Percentiles rank a stretch among this genome's conserved stretches.
Evolutionary conservation across 2,797 vertebrate genomes (phyloP).

Genomic region (Apodemus agrarius): DNA sequence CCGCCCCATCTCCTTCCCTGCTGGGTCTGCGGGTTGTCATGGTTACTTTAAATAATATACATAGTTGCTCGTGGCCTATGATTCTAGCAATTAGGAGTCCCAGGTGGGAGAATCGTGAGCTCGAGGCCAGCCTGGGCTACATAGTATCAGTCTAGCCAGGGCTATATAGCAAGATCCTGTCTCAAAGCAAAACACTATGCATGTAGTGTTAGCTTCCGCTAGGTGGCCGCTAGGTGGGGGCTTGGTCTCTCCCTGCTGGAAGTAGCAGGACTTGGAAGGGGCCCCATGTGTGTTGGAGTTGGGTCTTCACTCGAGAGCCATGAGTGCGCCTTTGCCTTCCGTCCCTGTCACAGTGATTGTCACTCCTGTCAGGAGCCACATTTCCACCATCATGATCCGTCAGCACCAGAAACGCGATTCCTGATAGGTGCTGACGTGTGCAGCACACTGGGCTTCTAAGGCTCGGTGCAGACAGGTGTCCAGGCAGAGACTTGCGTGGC

Average conservation of each 20-base stretch:
- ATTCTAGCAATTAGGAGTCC: not conserved
- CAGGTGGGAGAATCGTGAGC: not conserved
- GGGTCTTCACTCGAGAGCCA: not conserved
- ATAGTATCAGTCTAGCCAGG: not conserved
- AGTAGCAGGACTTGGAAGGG: not conserved
- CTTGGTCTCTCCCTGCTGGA: not conserved
- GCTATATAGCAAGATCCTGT: not conserved
- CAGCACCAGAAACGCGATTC: accelerated
- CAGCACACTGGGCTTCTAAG: not conserved
- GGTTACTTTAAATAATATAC: not conserved
- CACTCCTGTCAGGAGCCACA: accelerated
- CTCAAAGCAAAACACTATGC: not conserved
- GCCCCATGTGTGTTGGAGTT: not conserved
- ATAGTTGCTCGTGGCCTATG: not conserved
- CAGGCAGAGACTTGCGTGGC: not conserved
- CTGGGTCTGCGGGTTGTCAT: accelerated
- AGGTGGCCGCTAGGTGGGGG: too few relatives aligned
- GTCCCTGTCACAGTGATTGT: accelerated
- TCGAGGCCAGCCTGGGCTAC: not conserved
- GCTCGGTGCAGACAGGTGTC: not conserved
- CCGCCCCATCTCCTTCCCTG: accelerated
- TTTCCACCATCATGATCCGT: not conserved
- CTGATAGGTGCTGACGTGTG: accelerated
- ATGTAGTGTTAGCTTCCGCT: not conserved
- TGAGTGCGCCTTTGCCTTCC: accelerated